Evolutionary conservation across 1,140 invertebrate species (phyloP), one percentile per base, ranked within the genome.

Genomic region (Drosophila yakuba): DNA sequence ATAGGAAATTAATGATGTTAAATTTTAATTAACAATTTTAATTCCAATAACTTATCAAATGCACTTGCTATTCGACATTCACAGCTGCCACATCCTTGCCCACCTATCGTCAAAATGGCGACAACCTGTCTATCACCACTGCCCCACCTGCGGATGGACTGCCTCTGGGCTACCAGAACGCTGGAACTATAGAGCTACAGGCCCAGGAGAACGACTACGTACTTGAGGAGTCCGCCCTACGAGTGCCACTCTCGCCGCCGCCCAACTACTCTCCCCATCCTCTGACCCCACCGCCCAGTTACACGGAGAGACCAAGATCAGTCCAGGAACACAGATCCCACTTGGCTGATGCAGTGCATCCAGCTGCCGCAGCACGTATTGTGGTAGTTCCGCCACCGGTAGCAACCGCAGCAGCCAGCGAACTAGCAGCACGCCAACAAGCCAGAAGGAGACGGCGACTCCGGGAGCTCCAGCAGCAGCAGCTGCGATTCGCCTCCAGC

Each of bases 211-310:
- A 88, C 84, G 79, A 73, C 23, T 88, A 88, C 80, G 76, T 88
- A 0, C 50, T 88, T 14, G 76, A 84, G 44, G 60, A 71, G 7
- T 48, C 68, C 2, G 51, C 51, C 6, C 50, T 57, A n/a, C 43
- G 66, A 44, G 43, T 48, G 0, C 61, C 48, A 60, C 56, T 74
- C 57, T 57, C 23, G 48, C 90, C 83, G 47, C 90, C 90, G 5
- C 85, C 90, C 5, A 51, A 82, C 23, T 88, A 88, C 43, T 71
- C 72, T 17, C 73, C 74, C 0, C 48, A 80, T 62, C 90, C 90
- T 7, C 38, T 82, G 38, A 91, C 90, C 8, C 90, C 91, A 10
- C 91, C 91, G 14, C 91, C 91, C 41, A 78, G 84, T 20, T 91
- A 91, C 36, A 83, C 90, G 7, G 81, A 84, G 55, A 52, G 76